Evolutionary conservation across 92 coral and sea anemone species (phyloP).

Genomic region (Paramuricea clavata): DNA sequence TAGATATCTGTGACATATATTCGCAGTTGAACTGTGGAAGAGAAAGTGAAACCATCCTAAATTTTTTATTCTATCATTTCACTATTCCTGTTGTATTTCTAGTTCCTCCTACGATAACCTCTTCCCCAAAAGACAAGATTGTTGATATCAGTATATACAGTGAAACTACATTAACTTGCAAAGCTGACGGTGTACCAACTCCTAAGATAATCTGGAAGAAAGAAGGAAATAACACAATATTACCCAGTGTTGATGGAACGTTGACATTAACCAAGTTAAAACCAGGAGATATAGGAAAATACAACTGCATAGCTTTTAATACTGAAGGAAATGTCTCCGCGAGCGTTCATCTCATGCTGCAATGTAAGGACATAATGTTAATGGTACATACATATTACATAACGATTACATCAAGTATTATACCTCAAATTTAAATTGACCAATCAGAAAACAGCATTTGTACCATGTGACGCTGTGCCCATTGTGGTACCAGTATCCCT

Average conservation of each 20-base stretch:
- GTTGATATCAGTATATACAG: slow-evolving; percentile 70
- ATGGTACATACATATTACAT: no score
- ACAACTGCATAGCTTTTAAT: slow-evolving; percentile 33
- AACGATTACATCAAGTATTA: no score
- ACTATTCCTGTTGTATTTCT: no score
- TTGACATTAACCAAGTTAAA: slow-evolving; percentile 71
- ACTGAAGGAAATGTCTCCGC: slow-evolving; percentile 58
- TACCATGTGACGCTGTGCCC: no score
- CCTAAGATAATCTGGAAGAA: slow-evolving; percentile 87
- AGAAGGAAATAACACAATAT: slow-evolving; percentile 56
- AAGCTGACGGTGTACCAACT: slow-evolving; percentile 77
- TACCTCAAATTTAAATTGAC: no score
- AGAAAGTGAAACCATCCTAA: no score
- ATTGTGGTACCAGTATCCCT: no score
- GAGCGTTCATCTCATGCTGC: slow-evolving; percentile 69
- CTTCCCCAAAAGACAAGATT: slow-evolving; percentile 61
- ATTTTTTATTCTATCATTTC: no score
- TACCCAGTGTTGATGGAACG: slow-evolving; percentile 70
- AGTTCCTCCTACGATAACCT: slow-evolving; percentile 58
- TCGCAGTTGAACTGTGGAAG: no score
- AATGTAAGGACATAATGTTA: slow-evolving; percentile 70
- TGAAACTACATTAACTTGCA: slow-evolving; percentile 73
- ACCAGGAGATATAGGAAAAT: slow-evolving; percentile 76
- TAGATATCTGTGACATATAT: no score
- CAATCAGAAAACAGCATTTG: no score